Evolutionary conservation across 1,140 invertebrate genomes (phyloP), one percentile per base, ranked within the genome.

Genomic region (Drosophila seguyi): DNA sequence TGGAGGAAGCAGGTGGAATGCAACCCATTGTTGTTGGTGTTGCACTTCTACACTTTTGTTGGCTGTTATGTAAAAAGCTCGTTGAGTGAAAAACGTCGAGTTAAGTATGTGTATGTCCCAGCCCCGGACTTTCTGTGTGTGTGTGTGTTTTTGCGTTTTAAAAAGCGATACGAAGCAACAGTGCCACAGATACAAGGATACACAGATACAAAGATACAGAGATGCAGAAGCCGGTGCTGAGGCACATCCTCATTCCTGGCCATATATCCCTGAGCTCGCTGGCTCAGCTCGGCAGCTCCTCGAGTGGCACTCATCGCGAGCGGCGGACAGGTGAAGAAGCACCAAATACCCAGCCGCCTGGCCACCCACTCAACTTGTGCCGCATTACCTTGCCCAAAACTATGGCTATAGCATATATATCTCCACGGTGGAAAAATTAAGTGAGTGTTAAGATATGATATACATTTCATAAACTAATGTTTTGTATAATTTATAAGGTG

Each of bases 61-160:
- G 84, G 61, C 72, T 73, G 82, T 81, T 87, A 82, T 72, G 69
- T 82, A 86, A 87, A 75, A 86, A 87, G 84, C 83, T 86, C 73
- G 85, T 88, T 88, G 85, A 88, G 85, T 88, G 85, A 80, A 88
- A 88, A 90, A 90, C 78, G 85, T 90, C 81, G 85, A 90, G 85
- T 85, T 90, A 88, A 88, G 85, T 88, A 88, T 81, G 86, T 84
- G 84, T 85, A 57, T 86, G 56, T 73, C 66, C 62, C 38, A 18
- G 62, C 42, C 38, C 52, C 4, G 38, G 63, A 42, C 10, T 16
- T 6, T 22, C 31, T 53, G 1, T 34, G 11, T 38, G n/a, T 10
- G 44, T 50, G 22, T 27, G 31, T 38, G 16, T 39, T 61, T 42
- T 14, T 53, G 31, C 31, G 50, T 45, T 68, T 72, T 72, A 73